phyloP scores from a whole-genome alignment of 1,140 invertebrate genomes.

The Capitella teleta region DNA sequence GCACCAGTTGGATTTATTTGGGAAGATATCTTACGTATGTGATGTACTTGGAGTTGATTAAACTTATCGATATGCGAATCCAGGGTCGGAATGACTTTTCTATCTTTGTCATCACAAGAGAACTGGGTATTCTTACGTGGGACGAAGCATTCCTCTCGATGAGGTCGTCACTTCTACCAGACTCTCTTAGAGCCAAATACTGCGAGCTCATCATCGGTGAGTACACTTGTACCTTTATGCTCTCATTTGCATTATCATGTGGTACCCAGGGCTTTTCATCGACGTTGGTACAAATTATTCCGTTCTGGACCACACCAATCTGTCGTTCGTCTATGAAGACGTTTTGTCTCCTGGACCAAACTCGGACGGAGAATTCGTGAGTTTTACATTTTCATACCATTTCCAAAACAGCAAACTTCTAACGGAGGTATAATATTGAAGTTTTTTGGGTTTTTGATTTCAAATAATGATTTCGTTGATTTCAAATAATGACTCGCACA shows the following conservation, averaged over 20 bases:
- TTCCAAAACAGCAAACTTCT: too few relatives aligned
- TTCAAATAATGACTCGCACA: too few relatives aligned
- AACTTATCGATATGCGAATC: not conserved
- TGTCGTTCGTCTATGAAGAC: slow-evolving; percentile 39
- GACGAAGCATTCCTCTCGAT: slow-evolving; percentile 36
- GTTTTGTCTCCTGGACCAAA: slow-evolving; percentile 19
- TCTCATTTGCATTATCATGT: too few relatives aligned
- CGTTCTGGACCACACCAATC: slow-evolving; percentile 31
- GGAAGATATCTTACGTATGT: slow-evolving; percentile 32
- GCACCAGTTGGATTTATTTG: slow-evolving; percentile 34
- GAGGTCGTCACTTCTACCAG: slow-evolving; percentile 26
- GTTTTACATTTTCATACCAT: slow-evolving; percentile 6
- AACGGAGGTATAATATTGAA: too few relatives aligned
- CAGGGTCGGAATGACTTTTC: slow-evolving; percentile 37
- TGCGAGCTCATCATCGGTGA: slow-evolving; percentile 37
- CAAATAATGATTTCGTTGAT: too few relatives aligned
- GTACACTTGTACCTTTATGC: too few relatives aligned
- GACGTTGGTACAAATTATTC: slow-evolving; percentile 36
- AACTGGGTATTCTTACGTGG: slow-evolving; percentile 37
- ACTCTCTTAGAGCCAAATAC: slow-evolving; percentile 34
- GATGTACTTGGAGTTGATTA: not conserved
- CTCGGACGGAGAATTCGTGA: slow-evolving; percentile 14
- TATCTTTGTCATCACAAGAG: slow-evolving; percentile 33
- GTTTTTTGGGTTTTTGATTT: too few relatives aligned
- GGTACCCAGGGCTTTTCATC: slow-evolving; percentile 33